Evolutionary conservation across 2,888 invertebrate species (phyloP), one percentile per base, ranked within the genome.

Genomic region (Oxytorus armatus): DNA sequence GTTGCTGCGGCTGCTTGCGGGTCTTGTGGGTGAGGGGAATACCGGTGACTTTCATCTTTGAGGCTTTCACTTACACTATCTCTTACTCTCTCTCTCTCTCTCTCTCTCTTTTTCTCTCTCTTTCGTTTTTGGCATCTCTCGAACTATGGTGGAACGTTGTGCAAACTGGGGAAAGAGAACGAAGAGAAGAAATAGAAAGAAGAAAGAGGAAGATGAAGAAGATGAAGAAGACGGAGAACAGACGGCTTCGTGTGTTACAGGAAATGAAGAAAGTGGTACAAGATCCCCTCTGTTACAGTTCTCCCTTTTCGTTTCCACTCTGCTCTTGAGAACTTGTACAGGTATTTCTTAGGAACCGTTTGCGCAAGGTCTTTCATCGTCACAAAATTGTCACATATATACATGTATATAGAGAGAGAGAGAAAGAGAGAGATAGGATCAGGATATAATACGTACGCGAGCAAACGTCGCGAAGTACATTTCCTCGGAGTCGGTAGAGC

Each of bases 231-330:
- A 25, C 29, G 23, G 25, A 8, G 36, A 3, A 11, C 18, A 25
- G 21, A 18, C 14, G n/a, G 23, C 3, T 14, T 42, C 39, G 18
- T 75, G 42, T 23, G 49, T 68, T 44, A 59, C 75, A 75, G 65
- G 73, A 73, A 74, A 68, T 68, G 73, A 68, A 61, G 78, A 73
- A 74, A 78, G 68, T 78, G 68, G 55, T 74, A 69, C 73, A 47
- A 74, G 70, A 75, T 53, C 36, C 59, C 39, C 16, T 63, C 59
- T 39, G 49, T 75, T 75, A 75, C 16, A 55, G n/a, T 76, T 65
- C 53, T 36, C 51, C 33, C 29, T 33, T 47, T 79, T 66, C 21
- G 36, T 72, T 72, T 61, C 25, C 57, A 39, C 53, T 18, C 47
- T 44, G n/a, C 49, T 21, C 47, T 55, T 18, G 63, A 14, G 61